phyloP scores from a whole-genome alignment of 2,113 vertebrate species.

The Pan paniscus region DNA sequence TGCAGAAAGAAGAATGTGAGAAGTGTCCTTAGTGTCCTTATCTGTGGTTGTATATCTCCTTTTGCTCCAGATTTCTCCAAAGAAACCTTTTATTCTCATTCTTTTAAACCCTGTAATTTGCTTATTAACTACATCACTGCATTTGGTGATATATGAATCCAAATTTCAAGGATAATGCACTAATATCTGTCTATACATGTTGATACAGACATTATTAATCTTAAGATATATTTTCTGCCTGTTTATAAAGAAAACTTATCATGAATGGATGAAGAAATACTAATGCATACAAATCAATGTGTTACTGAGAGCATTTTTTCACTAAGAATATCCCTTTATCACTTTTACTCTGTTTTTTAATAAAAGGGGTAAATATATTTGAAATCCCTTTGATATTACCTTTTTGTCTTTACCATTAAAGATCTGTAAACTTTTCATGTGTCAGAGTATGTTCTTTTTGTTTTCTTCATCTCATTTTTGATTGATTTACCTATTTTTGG shows the following conservation, averaged over 20 bases:
- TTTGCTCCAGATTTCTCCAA: neutral
- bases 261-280: neutral
- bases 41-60: neutral
- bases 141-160: neutral
- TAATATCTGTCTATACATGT: neutral
- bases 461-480: neutral
- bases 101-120: neutral
- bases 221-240: neutral
- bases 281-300: neutral
- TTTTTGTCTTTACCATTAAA: neutral
- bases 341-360: neutral
- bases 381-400: neutral
- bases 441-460: neutral
- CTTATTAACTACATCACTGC: neutral
- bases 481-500: neutral
- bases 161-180: neutral
- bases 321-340: neutral
- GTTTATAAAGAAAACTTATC: neutral
- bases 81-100: no score
- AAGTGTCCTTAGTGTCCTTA: neutral
- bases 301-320: neutral
- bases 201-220: neutral
- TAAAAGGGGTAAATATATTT: no score
- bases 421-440: neutral
- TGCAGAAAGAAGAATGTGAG: neutral